Conservation (phyloP, 2,888 invertebrate genomes). For the Andrena bucephala region DNA sequence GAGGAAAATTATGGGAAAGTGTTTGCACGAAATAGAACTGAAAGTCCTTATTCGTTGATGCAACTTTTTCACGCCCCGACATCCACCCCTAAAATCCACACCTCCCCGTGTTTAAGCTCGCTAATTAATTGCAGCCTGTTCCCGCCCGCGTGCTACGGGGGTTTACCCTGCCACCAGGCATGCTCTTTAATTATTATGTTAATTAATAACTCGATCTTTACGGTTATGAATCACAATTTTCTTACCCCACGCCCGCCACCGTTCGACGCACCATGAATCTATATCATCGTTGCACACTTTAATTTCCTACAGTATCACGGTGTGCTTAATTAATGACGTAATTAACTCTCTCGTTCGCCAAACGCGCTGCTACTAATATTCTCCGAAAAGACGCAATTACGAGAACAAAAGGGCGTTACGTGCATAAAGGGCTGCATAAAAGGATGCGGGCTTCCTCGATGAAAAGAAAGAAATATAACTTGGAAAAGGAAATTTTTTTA, state of each 20-base stretch:
- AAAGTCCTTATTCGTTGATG: not conserved
- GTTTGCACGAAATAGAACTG: not conserved
- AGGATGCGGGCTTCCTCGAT: not conserved
- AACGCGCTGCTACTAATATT: not conserved
- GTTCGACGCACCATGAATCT: slow-evolving; percentile 30
- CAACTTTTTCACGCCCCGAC: not conserved
- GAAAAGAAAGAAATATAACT: too few species aligned
- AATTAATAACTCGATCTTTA: slow-evolving; percentile 53
- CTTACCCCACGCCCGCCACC: slow-evolving; percentile 12
- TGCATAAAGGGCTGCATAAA: not conserved
- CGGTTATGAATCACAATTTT: slow-evolving; percentile 38
- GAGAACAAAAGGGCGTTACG: not conserved
- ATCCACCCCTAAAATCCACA: not conserved
- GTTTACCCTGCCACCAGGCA: slow-evolving; percentile 26
- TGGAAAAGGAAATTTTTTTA: too few species aligned
- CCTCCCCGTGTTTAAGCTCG: slow-evolving; percentile 10
- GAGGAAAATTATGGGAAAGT: not conserved
- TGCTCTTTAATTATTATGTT: slow-evolving; percentile 37
- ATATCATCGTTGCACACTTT: slow-evolving; percentile 21
- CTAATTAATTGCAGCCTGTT: slow-evolving; percentile 45
- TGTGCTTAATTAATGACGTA: slow-evolving; percentile 49
- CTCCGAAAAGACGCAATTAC: slow-evolving; percentile 12
- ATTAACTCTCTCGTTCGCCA: slow-evolving; percentile 41
- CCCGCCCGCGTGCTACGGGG: slow-evolving; percentile 19
- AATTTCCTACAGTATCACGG: slow-evolving; percentile 15